Conservation (phyloP, 2,797 vertebrate species). For the Hippoglossus hippoglossus region DNA sequence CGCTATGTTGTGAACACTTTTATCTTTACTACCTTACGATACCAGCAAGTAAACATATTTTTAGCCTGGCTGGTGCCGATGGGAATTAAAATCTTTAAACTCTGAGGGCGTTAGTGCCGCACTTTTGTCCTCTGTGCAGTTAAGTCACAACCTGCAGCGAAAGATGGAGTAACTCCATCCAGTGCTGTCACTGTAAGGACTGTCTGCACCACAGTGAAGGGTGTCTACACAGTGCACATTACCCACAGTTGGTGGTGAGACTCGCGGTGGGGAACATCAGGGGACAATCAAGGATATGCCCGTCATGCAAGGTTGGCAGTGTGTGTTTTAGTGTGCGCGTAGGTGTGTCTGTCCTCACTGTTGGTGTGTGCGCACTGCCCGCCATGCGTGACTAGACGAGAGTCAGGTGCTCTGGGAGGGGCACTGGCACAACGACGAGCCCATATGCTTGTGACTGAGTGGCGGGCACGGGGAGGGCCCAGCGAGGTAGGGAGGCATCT, state of each 20-base stretch:
- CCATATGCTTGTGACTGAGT: conserved; percentile 72
- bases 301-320: conserved; percentile 73
- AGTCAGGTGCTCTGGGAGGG: conserved; percentile 75
- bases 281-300: conserved; percentile 76
- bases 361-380: conserved; percentile 28
- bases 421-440: conserved; percentile 59
- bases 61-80: conserved; percentile 25
- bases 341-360: conserved; percentile 39
- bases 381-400: conserved; percentile 69
- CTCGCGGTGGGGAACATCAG: conserved; percentile 49
- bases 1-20: conserved; percentile 38
- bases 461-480: conserved; percentile 60
- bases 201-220: conserved; percentile 26
- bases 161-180: conserved; percentile 44
- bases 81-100: conserved; percentile 47
- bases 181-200: conserved; percentile 19
- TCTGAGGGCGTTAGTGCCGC: conserved; percentile 11
- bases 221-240: conserved; percentile 47
- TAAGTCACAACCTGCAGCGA: conserved; percentile 41
- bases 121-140: conserved; percentile 34
- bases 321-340: conserved; percentile 39
- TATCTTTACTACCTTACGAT: conserved; percentile 48
- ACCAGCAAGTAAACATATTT: conserved; percentile 43
- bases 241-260: conserved; percentile 58
- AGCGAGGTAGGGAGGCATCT: conserved; percentile 39